phyloP scores from a whole-genome alignment of 2,113 vertebrate species.

The Tupaia tana region DNA sequence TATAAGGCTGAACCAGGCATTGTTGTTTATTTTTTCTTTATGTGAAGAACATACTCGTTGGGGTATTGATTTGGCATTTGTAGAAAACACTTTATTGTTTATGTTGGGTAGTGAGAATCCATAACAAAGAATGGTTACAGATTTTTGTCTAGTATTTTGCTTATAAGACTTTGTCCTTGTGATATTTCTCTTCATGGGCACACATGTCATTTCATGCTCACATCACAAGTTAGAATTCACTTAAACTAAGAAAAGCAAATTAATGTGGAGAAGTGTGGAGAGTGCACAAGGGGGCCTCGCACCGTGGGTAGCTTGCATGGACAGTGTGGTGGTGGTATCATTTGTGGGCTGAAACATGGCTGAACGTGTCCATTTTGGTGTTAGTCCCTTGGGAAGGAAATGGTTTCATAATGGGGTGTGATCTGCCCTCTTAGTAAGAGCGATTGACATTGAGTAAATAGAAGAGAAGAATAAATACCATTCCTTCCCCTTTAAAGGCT shows the following conservation, averaged over 20 bases:
- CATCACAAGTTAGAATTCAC: constrained; percentile 34
- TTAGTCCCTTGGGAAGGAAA: constrained; percentile 78
- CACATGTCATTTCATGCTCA: constrained; percentile 16
- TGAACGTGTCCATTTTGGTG: constrained; percentile 78
- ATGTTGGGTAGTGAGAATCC: not conserved
- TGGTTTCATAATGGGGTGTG: constrained; percentile 73
- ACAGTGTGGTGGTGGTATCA: constrained; percentile 45
- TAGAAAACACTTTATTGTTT: constrained; percentile 30
- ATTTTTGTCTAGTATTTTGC: constrained; percentile 10
- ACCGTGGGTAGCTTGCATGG: not conserved
- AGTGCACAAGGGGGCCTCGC: constrained; percentile 49
- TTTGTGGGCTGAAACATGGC: constrained; percentile 66
- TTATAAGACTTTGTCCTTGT: not conserved
- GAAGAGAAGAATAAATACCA: constrained; percentile 80
- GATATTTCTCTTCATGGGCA: not conserved
- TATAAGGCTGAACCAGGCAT: constrained; percentile 25
- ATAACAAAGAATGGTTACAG: not conserved
- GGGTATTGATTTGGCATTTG: constrained; percentile 3
- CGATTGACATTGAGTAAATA: constrained; percentile 81
- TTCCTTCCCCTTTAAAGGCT: constrained; percentile 67
- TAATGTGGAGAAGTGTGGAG: not conserved
- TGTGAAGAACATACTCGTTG: not conserved
- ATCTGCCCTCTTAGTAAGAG: constrained; percentile 64
- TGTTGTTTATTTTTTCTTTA: constrained; percentile 22
- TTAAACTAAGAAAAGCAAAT: constrained; percentile 14